Conservation (phyloP, 2,888 invertebrate genomes). For the Himalopsyche tibetana region DNA sequence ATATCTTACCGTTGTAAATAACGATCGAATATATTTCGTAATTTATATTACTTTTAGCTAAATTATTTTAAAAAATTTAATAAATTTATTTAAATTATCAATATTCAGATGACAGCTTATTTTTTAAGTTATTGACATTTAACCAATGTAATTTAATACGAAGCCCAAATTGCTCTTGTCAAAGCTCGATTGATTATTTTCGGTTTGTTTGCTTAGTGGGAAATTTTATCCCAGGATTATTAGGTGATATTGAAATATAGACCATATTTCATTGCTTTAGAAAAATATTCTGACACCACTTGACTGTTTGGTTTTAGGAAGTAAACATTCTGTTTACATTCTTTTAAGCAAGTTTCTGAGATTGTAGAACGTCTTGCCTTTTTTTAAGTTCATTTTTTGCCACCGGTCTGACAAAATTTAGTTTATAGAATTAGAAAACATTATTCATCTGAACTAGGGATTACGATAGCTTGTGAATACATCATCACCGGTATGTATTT, state of each 20-base stretch:
- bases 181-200: conserved; percentile 7
- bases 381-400: background rate
- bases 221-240: background rate
- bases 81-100: no score
- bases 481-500: no score
- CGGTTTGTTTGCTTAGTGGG: background rate
- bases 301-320: background rate
- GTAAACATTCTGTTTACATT: background rate
- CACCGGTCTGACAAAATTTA: background rate
- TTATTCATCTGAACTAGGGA: no score
- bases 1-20: no score
- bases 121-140: background rate
- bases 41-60: no score
- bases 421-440: no score
- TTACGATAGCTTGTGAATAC: no score
- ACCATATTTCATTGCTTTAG: background rate
- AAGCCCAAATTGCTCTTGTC: conserved; percentile 6
- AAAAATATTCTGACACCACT: background rate
- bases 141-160: background rate
- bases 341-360: background rate
- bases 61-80: no score
- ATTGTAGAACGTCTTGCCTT: background rate
- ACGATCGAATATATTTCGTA: no score
- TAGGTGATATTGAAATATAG: conserved; percentile 2
- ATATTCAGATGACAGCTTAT: background rate